Evolutionary conservation across 2,797 vertebrate species (phyloP).

Genomic region (Lithobates pipiens): DNA sequence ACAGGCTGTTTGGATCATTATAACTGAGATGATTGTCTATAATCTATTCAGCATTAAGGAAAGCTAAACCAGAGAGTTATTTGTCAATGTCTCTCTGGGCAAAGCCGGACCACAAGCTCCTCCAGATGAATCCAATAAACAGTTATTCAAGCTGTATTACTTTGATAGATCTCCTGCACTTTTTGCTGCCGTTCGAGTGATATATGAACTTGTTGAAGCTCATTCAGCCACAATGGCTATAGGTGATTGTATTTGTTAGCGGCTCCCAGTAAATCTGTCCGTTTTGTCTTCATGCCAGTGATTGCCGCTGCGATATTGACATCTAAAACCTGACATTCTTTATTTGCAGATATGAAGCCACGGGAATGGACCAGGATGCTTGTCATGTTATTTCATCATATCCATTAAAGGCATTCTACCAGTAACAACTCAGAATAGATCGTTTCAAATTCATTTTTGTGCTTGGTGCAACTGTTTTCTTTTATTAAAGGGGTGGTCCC

Average conservation of each 20-base stretch:
- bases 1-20: constrained; percentile 22
- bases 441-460: neutral
- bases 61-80: constrained; percentile 3
- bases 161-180: constrained; percentile 47
- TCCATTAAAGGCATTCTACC: constrained; percentile 15
- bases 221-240: constrained; percentile 41
- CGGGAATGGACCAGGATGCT: constrained; percentile 1
- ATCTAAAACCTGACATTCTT: constrained; percentile 37
- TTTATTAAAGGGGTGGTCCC: no score
- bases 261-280: constrained; percentile 40
- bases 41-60: constrained; percentile 28
- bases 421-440: constrained; percentile 1
- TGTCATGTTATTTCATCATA: constrained; percentile 25
- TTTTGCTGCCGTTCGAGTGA: constrained; percentile 48
- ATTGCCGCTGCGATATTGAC: constrained; percentile 25
- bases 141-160: constrained; percentile 46
- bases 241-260: constrained; percentile 43
- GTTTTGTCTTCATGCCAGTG: constrained; percentile 23
- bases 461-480: neutral
- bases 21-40: constrained; percentile 21
- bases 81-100: constrained; percentile 38
- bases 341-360: constrained; percentile 34
- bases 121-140: constrained; percentile 50
- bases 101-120: constrained; percentile 3
- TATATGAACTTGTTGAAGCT: constrained; percentile 45